Base-by-base conservation (phyloP, 2,888 invertebrate species). In the Sympetrum striolatum region DNA sequence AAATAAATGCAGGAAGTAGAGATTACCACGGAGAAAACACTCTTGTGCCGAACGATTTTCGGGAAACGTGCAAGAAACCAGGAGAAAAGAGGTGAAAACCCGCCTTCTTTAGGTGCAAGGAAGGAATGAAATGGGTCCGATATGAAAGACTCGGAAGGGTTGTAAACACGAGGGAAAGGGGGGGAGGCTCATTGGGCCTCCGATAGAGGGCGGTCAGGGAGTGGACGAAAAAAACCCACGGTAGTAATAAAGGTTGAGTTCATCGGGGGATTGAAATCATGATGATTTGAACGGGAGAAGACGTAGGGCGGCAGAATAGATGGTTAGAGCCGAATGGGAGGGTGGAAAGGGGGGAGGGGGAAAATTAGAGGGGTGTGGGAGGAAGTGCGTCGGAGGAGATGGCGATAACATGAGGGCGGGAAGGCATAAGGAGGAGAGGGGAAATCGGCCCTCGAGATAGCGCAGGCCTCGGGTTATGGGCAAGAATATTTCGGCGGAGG, bases 201-300 rank as follows among this genome's bases (percentile, higher is more conserved):
- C 44, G 44, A 44, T 44, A 44, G 58, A 53, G 25, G 60, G 86
- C 86, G n/a, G 60, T 10, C 31, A 31, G 31, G 73, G 73, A 22
- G 53, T 18, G 81, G 86, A 22, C 86, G 37, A 86, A 86, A 86
- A 58, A 86, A 60, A 31, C 60, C 86, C 37, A 86, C 86, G 60
- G 86, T 86, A 86, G 86, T 86, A 86, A 86, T 86, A 86, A 86
- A 86, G 86, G 86, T 60, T 60, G 86, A 64, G 86, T 86, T 86
- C 86, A 60, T 86, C 73, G 25, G 58, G 86, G 86, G 86, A 86
- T 86, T 86, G 86, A 86, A 86, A 86, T 86, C 86, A 86, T 60
- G 86, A 86, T 86, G 86, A 86, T 86, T 86, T 86, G 64, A 86
- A 60, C 86, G 60, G 86, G 73, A 73, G 73, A 73, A 31, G n/a